These are phyloP conservation scores for Labeo rohita DNA, from an alignment of 2,113 vertebrate genomes.

Conservation along the genomic window DNA sequence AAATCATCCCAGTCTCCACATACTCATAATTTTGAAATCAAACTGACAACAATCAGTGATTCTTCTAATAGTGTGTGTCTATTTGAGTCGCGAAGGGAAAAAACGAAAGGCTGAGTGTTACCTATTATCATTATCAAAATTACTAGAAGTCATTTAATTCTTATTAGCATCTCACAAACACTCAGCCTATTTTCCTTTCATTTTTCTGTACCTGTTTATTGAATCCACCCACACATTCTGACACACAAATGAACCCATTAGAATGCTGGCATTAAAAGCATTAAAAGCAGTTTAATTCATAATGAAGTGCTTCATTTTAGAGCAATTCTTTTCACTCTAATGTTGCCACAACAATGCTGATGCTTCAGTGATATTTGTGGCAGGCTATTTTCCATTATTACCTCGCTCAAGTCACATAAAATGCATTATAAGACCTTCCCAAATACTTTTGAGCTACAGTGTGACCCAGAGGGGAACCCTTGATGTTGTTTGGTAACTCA, in stretches of 20 bases:
- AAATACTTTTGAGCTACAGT: neutral
- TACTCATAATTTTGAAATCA: neutral
- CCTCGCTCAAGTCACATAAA: neutral
- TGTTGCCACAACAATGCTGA: conserved; percentile 14
- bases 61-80: conserved; percentile 15
- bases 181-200: conserved; percentile 12
- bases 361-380: conserved; percentile 9
- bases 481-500: neutral
- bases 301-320: conserved; percentile 33
- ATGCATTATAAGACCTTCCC: conserved; percentile 8
- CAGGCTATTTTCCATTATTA: conserved; percentile 17
- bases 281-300: conserved; percentile 41
- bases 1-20: neutral
- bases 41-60: neutral
- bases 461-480: neutral
- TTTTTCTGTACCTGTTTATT: conserved; percentile 32
- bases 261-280: conserved; percentile 20
- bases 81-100: neutral
- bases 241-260: conserved; percentile 39
- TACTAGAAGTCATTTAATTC: conserved; percentile 29
- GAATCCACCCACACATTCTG: conserved; percentile 38
- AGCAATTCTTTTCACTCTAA: conserved; percentile 19
- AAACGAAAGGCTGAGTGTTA: conserved; percentile 28
- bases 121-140: conserved; percentile 37
- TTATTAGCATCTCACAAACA: conserved; percentile 35